Evolutionary conservation across 2,797 vertebrate genomes (phyloP).

Genomic region (Erithacus rubecula): DNA sequence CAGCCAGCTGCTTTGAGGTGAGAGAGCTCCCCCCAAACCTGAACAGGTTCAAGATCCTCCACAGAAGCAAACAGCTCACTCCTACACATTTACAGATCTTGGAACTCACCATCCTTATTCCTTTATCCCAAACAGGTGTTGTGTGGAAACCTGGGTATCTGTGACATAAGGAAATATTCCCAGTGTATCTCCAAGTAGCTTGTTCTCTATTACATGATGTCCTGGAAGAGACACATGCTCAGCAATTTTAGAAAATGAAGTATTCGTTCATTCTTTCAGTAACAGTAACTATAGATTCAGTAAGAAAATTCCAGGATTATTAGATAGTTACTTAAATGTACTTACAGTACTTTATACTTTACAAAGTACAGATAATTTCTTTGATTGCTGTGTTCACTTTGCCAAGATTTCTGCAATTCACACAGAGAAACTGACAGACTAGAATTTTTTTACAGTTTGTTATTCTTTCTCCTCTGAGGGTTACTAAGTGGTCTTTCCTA

Average conservation of each 20-base stretch:
- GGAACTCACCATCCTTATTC: not conserved
- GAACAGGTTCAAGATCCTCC: not conserved
- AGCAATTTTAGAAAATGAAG: not conserved
- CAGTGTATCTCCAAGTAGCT: not conserved
- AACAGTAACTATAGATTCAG: not conserved
- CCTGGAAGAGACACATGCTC: not conserved
- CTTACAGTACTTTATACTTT: not conserved
- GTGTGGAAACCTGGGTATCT: not conserved
- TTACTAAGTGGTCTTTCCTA: not conserved
- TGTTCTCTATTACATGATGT: not conserved
- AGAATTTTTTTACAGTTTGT: not conserved
- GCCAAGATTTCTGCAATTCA: not conserved
- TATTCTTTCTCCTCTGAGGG: not conserved
- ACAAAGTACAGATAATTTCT: not conserved
- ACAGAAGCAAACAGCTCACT: not conserved
- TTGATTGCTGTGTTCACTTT: not conserved
- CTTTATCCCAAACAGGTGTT: not conserved
- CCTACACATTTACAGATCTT: not conserved
- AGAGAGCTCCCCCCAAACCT: not conserved
- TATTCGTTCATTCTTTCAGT: not conserved
- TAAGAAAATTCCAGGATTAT: not conserved
- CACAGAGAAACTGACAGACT: not conserved
- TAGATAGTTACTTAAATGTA: not conserved
- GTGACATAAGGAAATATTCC: not conserved
- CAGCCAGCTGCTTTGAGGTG: not conserved